Evolutionary conservation across 2,888 invertebrate species (phyloP), one percentile per base, ranked within the genome.

Genomic region (Theodoxus fluviatilis): DNA sequence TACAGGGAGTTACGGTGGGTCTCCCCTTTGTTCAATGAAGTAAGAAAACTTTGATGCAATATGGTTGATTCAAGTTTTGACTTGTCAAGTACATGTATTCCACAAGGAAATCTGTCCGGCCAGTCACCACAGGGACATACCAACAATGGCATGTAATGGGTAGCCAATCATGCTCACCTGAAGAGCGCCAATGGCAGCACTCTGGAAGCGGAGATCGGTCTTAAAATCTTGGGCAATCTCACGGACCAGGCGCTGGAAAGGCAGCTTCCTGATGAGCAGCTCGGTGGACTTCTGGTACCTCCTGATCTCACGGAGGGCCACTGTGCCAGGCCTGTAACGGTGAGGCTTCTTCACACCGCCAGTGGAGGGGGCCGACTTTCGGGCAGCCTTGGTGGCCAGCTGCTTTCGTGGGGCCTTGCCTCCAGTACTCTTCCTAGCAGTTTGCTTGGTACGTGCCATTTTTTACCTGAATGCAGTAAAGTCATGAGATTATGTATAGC

Each of bases 171-270:
- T 15, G 28, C 37, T 70, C 75, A 84, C 87, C 85, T 87, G 87
- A 31, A 87, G 81, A 74, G 87, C 87, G 59, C 85, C 85, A 78
- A 87, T 84, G 68, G 87, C 87, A 69, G 87, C 85, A 77, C 85
- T 84, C 79, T 87, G 87, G 76, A 87, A 87, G 68, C 87, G 79
- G 74, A 87, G 79, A 79, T 87, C 87, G 69, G 87, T 87, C 73
- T 87, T 87, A 80, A 87, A 87, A 75, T 87, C 87, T 78, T 87
- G 87, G 57, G 87, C 87, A 79, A 87, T 87, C 82, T 87, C 87
- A 78, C 87, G 78, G 28, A 87, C 87, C 71, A 87, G 77, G 74
- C 87, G 78, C 77, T 86, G 86, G 83, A 87, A 87, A 75, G 87
- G 87, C 72, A 87, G 77, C 75, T 87, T 86, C 67, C 86, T 77